Evolutionary conservation across 2,888 invertebrate genomes (phyloP), one percentile per base, ranked within the genome.

Genomic region (Imbricaverruca yamaguchii): DNA sequence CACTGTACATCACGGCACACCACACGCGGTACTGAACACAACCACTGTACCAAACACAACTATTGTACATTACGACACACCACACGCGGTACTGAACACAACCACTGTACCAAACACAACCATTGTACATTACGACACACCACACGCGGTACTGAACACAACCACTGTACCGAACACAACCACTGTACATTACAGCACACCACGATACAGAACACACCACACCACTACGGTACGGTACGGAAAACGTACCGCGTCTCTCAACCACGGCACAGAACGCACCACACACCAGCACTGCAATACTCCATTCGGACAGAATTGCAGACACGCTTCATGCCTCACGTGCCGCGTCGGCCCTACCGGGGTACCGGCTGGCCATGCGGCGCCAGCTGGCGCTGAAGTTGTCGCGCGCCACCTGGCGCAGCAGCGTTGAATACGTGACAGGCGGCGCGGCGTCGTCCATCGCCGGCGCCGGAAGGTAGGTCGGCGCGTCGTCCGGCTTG

Each of bases 341-440:
- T 39, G 39, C 39, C 39, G 39, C 39, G 39, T 59, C 53, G 1
- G 53, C 53, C 65, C 9, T 74, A 55, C 74, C 74, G 2, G 53
- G 74, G 21, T 74, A 53, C 6, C 21, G 18, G 7, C 21, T 21
- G 3, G 74, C 53, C 55, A 74, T 55, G 23, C 15, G 57, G 7
- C 25, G 57, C 79, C 79, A 79, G 23, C 79, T 79, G 25, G 12
- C 25, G 57, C 57, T 25, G 57, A 79, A 56, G 57, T 57, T 57
- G n/a, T 79, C 79, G 2, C 56, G 78, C 79, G 79, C 79, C 56
- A 79, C 79, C 57, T 18, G 79, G 25, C 79, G 79, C 79, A 79
- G 79, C 57, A 79, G 79, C 79, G 23, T 25, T 23, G 79, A 23
- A 57, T 79, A 79, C 13, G 79, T 57, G 21, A 12, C 74, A 3